Evolutionary conservation across 2,888 invertebrate genomes (phyloP).

Genomic region (Drosophila paramelanica): DNA sequence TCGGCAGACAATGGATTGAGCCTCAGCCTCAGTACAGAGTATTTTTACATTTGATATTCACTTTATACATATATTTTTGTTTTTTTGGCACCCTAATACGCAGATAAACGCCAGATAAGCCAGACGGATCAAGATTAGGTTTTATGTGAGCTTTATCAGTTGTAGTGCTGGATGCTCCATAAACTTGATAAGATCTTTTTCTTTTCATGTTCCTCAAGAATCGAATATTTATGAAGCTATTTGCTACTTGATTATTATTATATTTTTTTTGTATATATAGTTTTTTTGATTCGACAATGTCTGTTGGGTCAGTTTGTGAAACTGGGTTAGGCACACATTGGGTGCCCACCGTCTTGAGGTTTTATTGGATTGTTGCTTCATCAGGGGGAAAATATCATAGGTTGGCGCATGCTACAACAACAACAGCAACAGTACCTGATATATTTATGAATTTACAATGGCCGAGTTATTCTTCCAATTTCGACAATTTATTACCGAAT

Average conservation of each 20-base stretch:
- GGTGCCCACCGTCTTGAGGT: too few species aligned
- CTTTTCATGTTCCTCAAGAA: conserved; percentile 15
- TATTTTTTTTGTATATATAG: not conserved
- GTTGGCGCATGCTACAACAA: conserved; percentile 13
- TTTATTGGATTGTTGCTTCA: conserved; percentile 49
- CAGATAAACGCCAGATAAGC: conserved; percentile 70
- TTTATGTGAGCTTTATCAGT: conserved; percentile 46
- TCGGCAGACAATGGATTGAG: conserved; percentile 47
- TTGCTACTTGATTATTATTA: conserved; percentile 29
- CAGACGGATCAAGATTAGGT: conserved; percentile 64
- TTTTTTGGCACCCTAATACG: conserved; percentile 50
- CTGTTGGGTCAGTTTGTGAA: conserved; percentile 14
- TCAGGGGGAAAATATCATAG: conserved; percentile 39
- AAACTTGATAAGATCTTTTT: conserved; percentile 59
- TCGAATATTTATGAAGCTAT: conserved; percentile 36
- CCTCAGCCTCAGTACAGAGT: not conserved
- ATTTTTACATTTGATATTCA: not conserved
- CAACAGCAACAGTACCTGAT: conserved; percentile 62
- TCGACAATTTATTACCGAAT: conserved; percentile 76
- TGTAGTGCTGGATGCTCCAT: conserved; percentile 66
- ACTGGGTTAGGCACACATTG: conserved; percentile 61
- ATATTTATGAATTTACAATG: conserved; percentile 79
- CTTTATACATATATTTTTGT: not conserved
- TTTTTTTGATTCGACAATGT: conserved; percentile 9
- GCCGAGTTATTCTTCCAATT: conserved; percentile 73